Base-by-base conservation (phyloP, 2,888 invertebrate species). In the Drosophila vallismaia region DNA sequence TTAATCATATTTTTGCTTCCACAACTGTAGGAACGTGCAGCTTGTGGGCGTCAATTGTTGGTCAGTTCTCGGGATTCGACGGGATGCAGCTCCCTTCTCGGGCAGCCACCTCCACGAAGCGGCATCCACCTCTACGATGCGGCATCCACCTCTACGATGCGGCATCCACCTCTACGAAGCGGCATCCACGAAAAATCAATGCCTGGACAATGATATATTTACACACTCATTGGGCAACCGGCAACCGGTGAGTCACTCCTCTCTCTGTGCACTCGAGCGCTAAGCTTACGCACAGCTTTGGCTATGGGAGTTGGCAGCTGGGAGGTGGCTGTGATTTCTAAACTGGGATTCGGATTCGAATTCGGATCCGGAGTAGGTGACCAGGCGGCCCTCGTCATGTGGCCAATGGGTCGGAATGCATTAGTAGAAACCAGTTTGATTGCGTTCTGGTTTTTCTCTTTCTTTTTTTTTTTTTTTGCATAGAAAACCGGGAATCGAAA, bases 361-460 rank as follows among this genome's bases (percentile, higher is more conserved):
- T n/a, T n/a, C n/a, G n/a, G n/a, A 38, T 29, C 36, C 12, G 5
- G 36, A 51, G 51, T 36, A 49, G 54, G 52, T 71, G 70, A 70
- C 60, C 52, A 59, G 49, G 36, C 46, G 49, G 36, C 46, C 33
- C 45, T 54, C 42, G 52, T 51, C 46, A 54, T 60, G 53, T 59
- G 70, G 62, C 62, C 71, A 71, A 42, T 71, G 70, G 56, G 31
- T 40, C 53, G 71, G 71, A 71, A 71, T 71, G 71, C 71, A 67
- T 53, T 46, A 31, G 45, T 26, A 14, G 24, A 50, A 68, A 59
- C 69, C 60, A 59, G 70, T 70, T 70, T 50, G 36, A 48, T 50
- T 50, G 48, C 10, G 31, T 49, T 49, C 14, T 31, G 19, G 42
- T 42, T 42, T 19, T 42, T 42, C 9, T 19, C 38, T 40, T 8